Evolutionary conservation across 2,888 invertebrate genomes (phyloP).

Genomic region (Physocephala rufipes): DNA sequence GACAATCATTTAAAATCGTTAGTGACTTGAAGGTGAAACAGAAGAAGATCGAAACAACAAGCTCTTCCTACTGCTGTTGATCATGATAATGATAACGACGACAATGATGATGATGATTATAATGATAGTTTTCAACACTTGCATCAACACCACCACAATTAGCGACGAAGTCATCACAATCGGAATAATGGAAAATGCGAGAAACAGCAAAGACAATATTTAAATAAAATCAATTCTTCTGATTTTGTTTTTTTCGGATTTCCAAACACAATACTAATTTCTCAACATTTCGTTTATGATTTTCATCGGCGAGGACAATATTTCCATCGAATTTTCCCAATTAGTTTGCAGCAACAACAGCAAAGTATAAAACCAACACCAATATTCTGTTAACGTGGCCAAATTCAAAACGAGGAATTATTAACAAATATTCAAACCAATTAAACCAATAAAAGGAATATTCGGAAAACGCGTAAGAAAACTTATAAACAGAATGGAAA

Average conservation of each 20-base stretch:
- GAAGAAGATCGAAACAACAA: background rate
- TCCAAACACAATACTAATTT: too few relatives aligned
- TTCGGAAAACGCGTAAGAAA: too few relatives aligned
- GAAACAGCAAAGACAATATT: background rate
- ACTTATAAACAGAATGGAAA: too few relatives aligned
- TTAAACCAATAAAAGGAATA: constrained; percentile 17
- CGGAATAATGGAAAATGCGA: background rate
- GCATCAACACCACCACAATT: constrained; percentile 15
- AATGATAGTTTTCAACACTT: constrained; percentile 21
- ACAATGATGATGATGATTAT: constrained; percentile 15
- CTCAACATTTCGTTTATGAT: too few relatives aligned
- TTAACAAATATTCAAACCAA: constrained; percentile 10
- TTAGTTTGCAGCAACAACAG: constrained; percentile 22
- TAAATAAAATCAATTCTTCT: too few relatives aligned
- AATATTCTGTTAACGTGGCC: background rate
- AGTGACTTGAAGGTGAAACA: constrained; percentile 49
- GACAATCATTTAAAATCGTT: constrained; percentile 59
- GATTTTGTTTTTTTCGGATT: too few relatives aligned
- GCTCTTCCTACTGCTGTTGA: background rate
- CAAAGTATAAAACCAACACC: constrained; percentile 8
- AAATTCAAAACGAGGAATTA: background rate
- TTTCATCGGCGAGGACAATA: too few relatives aligned
- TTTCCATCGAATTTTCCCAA: constrained; percentile 10
- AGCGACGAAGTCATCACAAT: constrained; percentile 1
- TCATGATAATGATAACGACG: constrained; percentile 22